Percentiles rank a stretch among this genome's conserved stretches.
Evolutionary conservation across 2,888 invertebrate species (phyloP).

Genomic region (Blomia tropicalis): DNA sequence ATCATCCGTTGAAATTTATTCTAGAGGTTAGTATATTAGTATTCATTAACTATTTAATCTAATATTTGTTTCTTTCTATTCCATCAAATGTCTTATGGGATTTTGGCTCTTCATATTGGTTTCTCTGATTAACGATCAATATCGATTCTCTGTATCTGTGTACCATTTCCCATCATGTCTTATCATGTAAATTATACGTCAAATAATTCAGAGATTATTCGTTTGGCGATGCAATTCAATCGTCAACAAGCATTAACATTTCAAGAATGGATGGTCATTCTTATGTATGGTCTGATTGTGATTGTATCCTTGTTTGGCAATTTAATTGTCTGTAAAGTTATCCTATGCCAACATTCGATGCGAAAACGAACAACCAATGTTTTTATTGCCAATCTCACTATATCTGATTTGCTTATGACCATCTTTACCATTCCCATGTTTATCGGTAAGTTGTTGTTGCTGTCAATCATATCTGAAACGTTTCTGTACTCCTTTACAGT

Average conservation of each 20-base stretch:
- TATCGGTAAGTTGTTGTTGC: not conserved
- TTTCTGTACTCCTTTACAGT: too few relatives aligned
- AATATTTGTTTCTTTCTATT: too few relatives aligned
- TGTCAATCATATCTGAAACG: not conserved
- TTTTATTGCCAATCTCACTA: constrained; percentile 70
- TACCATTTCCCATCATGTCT: too few relatives aligned
- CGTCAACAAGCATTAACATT: not conserved
- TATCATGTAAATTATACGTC: not conserved
- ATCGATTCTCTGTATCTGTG: too few relatives aligned
- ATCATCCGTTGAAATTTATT: too few relatives aligned
- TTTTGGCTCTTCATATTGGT: too few relatives aligned
- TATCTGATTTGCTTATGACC: constrained; percentile 77
- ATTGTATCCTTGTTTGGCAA: constrained; percentile 76
- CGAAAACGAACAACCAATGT: constrained; percentile 70
- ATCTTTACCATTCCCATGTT: constrained; percentile 87
- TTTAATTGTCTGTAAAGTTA: constrained; percentile 68
- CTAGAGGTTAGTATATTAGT: too few relatives aligned
- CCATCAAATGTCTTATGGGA: too few relatives aligned
- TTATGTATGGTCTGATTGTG: constrained; percentile 69
- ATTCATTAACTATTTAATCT: too few relatives aligned
- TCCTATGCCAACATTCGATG: constrained; percentile 74
- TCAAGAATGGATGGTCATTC: not conserved
- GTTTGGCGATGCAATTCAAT: constrained; percentile 7
- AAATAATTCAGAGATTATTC: constrained; percentile 9
- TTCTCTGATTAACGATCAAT: too few relatives aligned